Evolutionary conservation across 2,113 vertebrate genomes (phyloP).

Genomic region (Peromyscus californicus): DNA sequence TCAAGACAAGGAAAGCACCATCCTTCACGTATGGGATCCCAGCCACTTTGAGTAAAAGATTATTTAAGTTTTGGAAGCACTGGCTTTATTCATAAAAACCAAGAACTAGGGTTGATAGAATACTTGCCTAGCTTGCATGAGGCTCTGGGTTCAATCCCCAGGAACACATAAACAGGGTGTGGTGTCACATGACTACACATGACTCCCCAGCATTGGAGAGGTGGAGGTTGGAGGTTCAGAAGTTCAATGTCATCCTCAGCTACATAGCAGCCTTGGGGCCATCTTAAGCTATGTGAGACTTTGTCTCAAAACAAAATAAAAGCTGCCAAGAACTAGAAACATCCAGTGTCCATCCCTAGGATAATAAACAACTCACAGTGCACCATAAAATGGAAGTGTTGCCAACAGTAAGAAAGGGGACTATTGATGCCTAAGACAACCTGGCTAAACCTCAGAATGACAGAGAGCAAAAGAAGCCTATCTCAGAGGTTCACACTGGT

Average conservation of each 20-base stretch:
- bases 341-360: neutral
- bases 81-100: constrained; percentile 51
- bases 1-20: neutral
- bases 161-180: neutral
- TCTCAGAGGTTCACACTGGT: neutral
- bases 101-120: neutral
- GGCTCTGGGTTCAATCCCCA: neutral
- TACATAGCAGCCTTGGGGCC: neutral
- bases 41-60: neutral
- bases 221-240: neutral
- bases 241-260: neutral
- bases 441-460: neutral
- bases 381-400: neutral
- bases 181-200: neutral
- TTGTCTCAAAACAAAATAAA: neutral
- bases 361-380: neutral
- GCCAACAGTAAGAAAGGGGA: neutral
- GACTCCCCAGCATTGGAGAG: neutral
- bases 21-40: neutral
- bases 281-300: neutral
- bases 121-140: neutral
- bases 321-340: neutral
- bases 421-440: neutral
- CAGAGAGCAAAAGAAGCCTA: neutral
- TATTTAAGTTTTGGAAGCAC: constrained; percentile 10